These are phyloP conservation scores for Paguma larvata DNA, from an alignment of 2,797 vertebrate species.

Conservation along the genomic window DNA sequence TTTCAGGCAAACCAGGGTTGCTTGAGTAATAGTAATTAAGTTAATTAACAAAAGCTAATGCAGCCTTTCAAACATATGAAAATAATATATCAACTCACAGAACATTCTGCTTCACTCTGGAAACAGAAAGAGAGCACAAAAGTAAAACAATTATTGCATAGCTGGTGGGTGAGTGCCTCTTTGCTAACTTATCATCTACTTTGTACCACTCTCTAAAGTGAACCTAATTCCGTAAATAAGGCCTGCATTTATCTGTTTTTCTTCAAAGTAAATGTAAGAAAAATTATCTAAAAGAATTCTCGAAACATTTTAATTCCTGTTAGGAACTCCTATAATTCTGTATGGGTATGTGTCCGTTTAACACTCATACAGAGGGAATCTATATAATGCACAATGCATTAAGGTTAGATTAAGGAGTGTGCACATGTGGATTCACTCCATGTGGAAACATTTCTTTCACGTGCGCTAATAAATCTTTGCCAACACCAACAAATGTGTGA, in stretches of 20 bases:
- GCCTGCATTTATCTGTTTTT: not conserved
- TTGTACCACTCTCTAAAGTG: not conserved
- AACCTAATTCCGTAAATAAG: not conserved
- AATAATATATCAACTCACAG: not conserved
- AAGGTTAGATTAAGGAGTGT: not conserved
- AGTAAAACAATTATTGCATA: not conserved
- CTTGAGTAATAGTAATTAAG: not conserved
- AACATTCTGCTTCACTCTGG: not conserved
- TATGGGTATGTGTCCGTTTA: not conserved
- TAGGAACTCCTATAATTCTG: not conserved
- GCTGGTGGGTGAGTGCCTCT: not conserved
- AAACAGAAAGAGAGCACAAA: not conserved
- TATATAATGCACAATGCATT: not conserved
- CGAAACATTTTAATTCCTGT: not conserved
- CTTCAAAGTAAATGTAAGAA: not conserved
- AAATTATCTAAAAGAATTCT: not conserved
- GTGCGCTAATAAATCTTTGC: not conserved
- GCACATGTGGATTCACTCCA: not conserved
- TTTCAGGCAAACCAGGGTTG: not conserved
- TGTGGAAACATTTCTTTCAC: not conserved
- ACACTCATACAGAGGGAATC: not conserved
- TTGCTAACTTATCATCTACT: not conserved
- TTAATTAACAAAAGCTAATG: constrained; percentile 2
- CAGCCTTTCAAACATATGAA: constrained; percentile 4
- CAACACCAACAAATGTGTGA: not conserved